phyloP scores from a whole-genome alignment of 2,888 invertebrate genomes.

The Megastigmus dorsalis region DNA sequence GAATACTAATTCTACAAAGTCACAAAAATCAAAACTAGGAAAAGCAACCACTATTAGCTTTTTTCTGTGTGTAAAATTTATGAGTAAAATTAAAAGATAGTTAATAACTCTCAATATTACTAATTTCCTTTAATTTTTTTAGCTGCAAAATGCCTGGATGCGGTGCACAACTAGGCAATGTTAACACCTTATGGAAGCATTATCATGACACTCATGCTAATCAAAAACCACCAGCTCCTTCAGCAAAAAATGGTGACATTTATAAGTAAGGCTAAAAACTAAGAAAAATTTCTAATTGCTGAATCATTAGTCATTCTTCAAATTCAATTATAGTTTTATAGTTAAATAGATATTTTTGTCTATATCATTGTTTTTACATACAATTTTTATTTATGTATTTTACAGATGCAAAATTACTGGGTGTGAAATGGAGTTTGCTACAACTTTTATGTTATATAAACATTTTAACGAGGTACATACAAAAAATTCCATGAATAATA shows the following conservation, averaged over 20 bases:
- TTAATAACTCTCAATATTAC: neutral
- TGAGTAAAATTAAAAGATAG: neutral
- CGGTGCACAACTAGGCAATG: slow-evolving; percentile 70
- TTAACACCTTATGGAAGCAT: slow-evolving; percentile 71
- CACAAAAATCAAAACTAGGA: slow-evolving; percentile 66
- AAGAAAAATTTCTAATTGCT: neutral
- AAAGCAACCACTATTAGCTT: slow-evolving; percentile 71
- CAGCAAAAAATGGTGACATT: slow-evolving; percentile 60
- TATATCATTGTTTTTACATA: slow-evolving; percentile 52
- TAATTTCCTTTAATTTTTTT: neutral
- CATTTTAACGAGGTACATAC: slow-evolving; percentile 68
- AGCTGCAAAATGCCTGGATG: slow-evolving; percentile 73
- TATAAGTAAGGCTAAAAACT: slow-evolving; percentile 29
- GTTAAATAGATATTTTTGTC: neutral
- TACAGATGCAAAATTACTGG: slow-evolving; percentile 69
- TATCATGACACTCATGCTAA: slow-evolving; percentile 73
- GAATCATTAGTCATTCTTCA: neutral
- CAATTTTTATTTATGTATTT: too few species aligned
- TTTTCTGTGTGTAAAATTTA: slow-evolving; percentile 71
- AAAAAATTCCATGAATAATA: slow-evolving; percentile 62
- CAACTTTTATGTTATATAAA: slow-evolving; percentile 67
- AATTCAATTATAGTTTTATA: neutral
- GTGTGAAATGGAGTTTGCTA: slow-evolving; percentile 68
- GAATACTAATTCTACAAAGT: slow-evolving; percentile 63
- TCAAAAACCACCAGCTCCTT: slow-evolving; percentile 66